These are phyloP conservation scores for Cryptomyrus ogoouensis DNA, from an alignment of 2,113 vertebrate genomes.

Conservation along the genomic window DNA sequence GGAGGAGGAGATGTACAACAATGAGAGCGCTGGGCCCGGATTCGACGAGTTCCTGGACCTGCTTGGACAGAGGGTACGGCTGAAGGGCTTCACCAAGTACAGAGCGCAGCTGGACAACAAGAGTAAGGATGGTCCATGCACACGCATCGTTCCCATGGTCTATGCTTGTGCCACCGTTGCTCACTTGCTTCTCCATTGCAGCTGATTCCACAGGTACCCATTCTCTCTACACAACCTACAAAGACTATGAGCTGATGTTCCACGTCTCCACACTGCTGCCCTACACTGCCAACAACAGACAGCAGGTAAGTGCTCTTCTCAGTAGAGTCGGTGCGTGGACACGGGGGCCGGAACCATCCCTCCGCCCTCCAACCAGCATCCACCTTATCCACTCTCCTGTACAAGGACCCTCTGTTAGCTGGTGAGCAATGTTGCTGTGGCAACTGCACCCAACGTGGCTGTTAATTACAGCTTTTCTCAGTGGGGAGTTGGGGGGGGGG, in stretches of 20 bases:
- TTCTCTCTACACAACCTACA: constrained; percentile 95
- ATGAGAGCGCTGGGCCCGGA: constrained; percentile 82
- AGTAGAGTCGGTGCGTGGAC: not conserved
- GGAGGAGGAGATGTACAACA: constrained; percentile 98
- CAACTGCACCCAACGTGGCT: constrained; percentile 31
- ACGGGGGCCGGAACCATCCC: constrained; percentile 2
- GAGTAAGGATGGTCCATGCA: constrained; percentile 66
- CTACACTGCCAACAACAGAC: constrained; percentile 90
- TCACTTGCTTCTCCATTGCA: constrained; percentile 49
- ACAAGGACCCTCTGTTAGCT: constrained; percentile 20
- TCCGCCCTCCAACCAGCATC: not conserved
- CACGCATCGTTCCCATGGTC: not conserved
- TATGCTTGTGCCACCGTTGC: not conserved
- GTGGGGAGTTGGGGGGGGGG: not conserved
- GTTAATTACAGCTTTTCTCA: constrained; percentile 45
- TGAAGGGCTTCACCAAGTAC: constrained; percentile 94
- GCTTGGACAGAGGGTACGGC: constrained; percentile 87
- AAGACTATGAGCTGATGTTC: constrained; percentile 98
- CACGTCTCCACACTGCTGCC: constrained; percentile 96
- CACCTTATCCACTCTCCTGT: constrained; percentile 27
- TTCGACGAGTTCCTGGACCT: constrained; percentile 95
- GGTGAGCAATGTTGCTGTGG: constrained; percentile 39
- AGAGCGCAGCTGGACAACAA: constrained; percentile 96
- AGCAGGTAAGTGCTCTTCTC: constrained; percentile 72
- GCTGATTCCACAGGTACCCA: constrained; percentile 94